phyloP scores from a whole-genome alignment of 2,113 vertebrate genomes.

The Odocoileus virginianus region DNA sequence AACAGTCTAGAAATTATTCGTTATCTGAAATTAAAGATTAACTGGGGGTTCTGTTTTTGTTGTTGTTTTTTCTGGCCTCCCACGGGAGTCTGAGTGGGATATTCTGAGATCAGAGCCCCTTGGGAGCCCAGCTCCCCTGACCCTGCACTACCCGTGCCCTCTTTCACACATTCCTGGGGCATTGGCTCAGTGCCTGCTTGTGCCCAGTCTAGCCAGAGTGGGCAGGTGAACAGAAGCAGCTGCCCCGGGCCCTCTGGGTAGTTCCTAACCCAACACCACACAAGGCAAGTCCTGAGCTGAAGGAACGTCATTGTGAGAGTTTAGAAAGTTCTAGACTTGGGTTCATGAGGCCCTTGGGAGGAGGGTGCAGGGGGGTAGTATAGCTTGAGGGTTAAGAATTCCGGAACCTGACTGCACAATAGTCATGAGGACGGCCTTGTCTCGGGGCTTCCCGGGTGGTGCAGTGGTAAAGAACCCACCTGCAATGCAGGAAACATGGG shows the following conservation, averaged over 20 bases:
- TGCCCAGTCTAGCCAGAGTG: background rate
- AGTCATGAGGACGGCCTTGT: rapidly evolving
- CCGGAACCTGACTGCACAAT: background rate
- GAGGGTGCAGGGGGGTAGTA: too few species aligned
- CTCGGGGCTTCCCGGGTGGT: background rate
- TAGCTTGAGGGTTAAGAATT: background rate
- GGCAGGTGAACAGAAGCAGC: background rate
- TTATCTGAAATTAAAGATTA: background rate
- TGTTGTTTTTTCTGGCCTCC: background rate
- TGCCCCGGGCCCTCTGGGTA: background rate
- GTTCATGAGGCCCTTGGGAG: background rate
- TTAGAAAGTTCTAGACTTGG: background rate
- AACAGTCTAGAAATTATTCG: background rate
- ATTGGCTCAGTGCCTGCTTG: background rate
- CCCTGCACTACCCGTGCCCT: rapidly evolving
- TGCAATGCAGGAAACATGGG: background rate
- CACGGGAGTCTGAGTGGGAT: background rate
- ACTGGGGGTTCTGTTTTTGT: background rate
- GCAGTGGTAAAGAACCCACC: background rate
- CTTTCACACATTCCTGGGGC: background rate
- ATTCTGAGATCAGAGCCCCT: background rate
- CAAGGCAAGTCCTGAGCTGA: background rate
- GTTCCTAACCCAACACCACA: background rate
- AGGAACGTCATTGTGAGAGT: background rate
- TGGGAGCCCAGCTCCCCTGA: background rate